Evolutionary conservation across 2,797 vertebrate species (phyloP).

Genomic region (Squalus acanthias): DNA sequence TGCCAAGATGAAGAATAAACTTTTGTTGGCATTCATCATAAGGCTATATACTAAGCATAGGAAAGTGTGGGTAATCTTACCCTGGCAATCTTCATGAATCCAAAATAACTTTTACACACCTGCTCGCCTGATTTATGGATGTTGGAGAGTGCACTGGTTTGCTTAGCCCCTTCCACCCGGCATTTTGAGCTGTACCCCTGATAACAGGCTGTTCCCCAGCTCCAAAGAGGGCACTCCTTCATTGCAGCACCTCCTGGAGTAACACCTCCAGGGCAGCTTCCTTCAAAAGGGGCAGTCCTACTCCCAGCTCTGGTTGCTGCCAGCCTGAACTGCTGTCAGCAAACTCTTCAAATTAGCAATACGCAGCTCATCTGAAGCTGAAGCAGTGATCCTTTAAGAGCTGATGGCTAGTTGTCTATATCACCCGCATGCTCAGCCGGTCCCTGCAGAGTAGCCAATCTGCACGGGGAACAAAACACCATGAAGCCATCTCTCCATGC

Average conservation of each 20-base stretch:
- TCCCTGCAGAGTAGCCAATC: neutral
- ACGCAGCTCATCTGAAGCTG: neutral
- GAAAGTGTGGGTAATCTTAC: neutral
- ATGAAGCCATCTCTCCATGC: neutral
- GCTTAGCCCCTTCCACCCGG: neutral
- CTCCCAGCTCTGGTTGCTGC: neutral
- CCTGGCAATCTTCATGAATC: conserved; percentile 1
- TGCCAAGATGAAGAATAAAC: neutral
- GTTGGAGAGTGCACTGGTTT: neutral
- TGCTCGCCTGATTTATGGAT: neutral
- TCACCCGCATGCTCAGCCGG: neutral
- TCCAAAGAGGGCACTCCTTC: neutral
- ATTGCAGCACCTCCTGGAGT: neutral
- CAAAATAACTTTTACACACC: neutral
- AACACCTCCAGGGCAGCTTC: neutral
- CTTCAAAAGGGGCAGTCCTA: neutral
- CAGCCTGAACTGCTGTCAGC: neutral
- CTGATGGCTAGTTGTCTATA: neutral
- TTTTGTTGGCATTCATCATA: neutral
- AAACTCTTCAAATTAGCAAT: neutral
- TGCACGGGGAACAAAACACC: neutral
- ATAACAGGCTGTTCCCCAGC: neutral
- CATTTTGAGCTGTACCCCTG: neutral
- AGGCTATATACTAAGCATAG: neutral
- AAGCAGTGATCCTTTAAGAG: neutral